Conservation (phyloP, 2,113 vertebrate genomes). For the Silurus asotus region DNA sequence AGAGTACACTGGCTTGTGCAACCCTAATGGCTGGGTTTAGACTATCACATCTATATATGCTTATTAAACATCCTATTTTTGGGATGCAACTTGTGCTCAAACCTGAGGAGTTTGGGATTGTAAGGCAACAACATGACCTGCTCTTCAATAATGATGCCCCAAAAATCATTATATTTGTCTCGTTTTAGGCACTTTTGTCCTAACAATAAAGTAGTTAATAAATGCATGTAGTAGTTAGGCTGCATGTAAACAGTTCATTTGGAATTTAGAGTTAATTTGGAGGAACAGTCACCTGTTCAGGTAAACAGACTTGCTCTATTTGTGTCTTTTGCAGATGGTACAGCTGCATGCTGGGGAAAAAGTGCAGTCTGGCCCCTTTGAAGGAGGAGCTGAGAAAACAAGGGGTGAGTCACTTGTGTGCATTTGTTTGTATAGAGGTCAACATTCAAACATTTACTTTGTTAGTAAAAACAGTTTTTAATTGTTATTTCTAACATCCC, state of each 20-base stretch:
- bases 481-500: no score
- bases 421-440: background rate
- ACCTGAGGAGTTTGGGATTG: background rate
- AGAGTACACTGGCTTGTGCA: no score
- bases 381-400: constrained; percentile 95
- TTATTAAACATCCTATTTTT: no score
- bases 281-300: background rate
- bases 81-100: background rate
- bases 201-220: background rate
- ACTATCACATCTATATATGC: no score
- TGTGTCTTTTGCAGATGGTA: constrained; percentile 85
- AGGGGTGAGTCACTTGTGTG: constrained; percentile 76
- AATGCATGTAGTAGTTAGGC: background rate
- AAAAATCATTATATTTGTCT: background rate
- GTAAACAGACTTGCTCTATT: constrained; percentile 20
- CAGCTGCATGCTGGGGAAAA: constrained; percentile 99
- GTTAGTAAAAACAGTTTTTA: no score
- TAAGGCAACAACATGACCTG: background rate
- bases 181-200: background rate
- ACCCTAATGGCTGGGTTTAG: no score
- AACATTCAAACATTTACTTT: no score
- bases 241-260: background rate
- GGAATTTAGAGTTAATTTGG: background rate
- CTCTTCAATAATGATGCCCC: background rate
- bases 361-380: constrained; percentile 93